These are phyloP conservation scores for Boleophthalmus pectinirostris DNA, from an alignment of 2,113 vertebrate genomes.

Conservation along the genomic window DNA sequence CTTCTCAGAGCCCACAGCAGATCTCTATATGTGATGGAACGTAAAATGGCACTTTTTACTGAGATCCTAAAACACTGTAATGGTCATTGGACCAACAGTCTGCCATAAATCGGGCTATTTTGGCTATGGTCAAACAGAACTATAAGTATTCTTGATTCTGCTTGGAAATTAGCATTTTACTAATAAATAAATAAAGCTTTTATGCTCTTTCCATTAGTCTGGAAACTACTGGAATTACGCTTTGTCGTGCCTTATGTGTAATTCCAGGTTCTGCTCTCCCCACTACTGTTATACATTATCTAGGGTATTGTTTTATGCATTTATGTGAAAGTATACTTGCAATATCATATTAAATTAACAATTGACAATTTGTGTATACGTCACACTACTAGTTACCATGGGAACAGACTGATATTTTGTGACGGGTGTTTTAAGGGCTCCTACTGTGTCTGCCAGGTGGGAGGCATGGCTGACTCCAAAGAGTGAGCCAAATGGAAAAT, in stretches of 20 bases:
- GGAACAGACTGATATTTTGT: constrained; percentile 59
- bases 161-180: too few species aligned
- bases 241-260: too few species aligned
- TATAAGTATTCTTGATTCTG: neutral
- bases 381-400: constrained; percentile 53
- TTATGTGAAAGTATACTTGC: neutral
- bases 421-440: constrained; percentile 60
- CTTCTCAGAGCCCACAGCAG: constrained; percentile 13
- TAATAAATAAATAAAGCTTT: too few species aligned
- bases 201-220: too few species aligned
- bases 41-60: constrained; percentile 14
- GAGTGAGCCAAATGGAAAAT: constrained; percentile 72
- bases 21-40: constrained; percentile 25
- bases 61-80: constrained; percentile 2
- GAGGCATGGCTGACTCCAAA: constrained; percentile 62
- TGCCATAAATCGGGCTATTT: neutral
- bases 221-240: too few species aligned
- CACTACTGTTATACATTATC: too few species aligned
- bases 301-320: neutral
- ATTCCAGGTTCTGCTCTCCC: too few species aligned
- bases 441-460: constrained; percentile 62
- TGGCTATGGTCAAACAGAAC: neutral
- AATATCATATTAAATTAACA: neutral
- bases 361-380: neutral
- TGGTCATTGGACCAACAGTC: neutral